Evolutionary conservation across 2,797 vertebrate species (phyloP), one percentile per base, ranked within the genome.

Genomic region (Octomys mimax): DNA sequence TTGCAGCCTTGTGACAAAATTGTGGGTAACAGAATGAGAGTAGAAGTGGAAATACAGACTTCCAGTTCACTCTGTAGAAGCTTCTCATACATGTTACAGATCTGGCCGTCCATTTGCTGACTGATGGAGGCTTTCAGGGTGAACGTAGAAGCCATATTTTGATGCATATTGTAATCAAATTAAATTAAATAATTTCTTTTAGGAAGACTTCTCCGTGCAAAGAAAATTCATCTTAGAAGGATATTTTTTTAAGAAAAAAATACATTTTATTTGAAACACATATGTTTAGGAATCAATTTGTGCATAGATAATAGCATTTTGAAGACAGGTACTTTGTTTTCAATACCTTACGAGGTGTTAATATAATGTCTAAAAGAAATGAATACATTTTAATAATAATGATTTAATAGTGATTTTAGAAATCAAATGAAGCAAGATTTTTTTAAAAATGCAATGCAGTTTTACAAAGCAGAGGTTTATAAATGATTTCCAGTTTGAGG

Each of bases 401-500:
- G 14, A 66, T 14, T 52, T 71, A 70, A 36, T 64, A 12, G 33
- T 31, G 4, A 91, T 91, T 87, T 11, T 54, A 22, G 22, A 90
- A 92, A 83, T 75, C 5, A 89, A 83, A 79, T 77, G 5, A 87
- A 82, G 12, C 2, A 89, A 64, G 12, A 49, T 81, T 12, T 28
- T 78, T 5, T 24, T 57, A 36, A 9, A 52, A 73, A 88, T 82
- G 31, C 2, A 62, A 19, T 28, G 26, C 46, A 33, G 1, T 28
- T 1, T 33, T 24, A 2, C 10, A 82, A 64, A 4, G 13, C 16
- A 68, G 24, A 64, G 22, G 0, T 7, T 31, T 87, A 42, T 9
- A 16, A 73, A 24, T 89, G 57, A n/a, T 80, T 83, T 90, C 13
- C 66, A 89, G 6, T 31, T 93, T 49, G n/a, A 59, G 24, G 52